These are phyloP conservation scores for Malurus elegans DNA, from an alignment of 2,113 vertebrate species.

Conservation along the genomic window DNA sequence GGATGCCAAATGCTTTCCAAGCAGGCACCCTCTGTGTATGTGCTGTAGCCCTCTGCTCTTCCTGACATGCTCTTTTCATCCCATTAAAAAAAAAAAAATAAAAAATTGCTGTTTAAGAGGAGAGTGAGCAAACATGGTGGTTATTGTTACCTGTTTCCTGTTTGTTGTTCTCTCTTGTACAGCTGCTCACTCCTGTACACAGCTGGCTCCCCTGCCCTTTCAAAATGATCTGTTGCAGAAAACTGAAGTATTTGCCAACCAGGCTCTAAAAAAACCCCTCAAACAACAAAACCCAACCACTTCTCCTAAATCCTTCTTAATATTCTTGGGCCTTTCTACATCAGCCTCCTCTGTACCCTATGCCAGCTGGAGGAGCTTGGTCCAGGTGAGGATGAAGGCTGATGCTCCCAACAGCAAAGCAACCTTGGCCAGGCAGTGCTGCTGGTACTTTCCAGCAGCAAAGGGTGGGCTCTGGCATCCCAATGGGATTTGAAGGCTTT, in stretches of 20 bases:
- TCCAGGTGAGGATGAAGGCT: background rate
- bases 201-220: slow-evolving; percentile 55
- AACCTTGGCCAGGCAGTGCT: background rate
- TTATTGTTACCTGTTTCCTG: slow-evolving; percentile 66
- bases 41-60: background rate
- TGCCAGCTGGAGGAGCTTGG: background rate
- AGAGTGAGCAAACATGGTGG: background rate
- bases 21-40: fast-evolving
- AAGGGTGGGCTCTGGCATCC: background rate
- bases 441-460: background rate
- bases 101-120: background rate
- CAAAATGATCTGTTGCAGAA: background rate
- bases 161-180: slow-evolving; percentile 8
- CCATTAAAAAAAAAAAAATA: background rate
- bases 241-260: slow-evolving; percentile 21
- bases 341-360: background rate
- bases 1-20: fast-evolving
- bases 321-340: background rate
- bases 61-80: background rate
- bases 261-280: background rate
- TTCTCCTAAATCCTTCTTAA: background rate
- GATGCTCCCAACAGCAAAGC: background rate
- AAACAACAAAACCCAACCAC: background rate
- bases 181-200: slow-evolving; percentile 55
- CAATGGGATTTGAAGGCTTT: background rate